These are phyloP conservation scores for Magallana gigas DNA, from an alignment of 1,140 invertebrate species.

Conservation along the genomic window DNA sequence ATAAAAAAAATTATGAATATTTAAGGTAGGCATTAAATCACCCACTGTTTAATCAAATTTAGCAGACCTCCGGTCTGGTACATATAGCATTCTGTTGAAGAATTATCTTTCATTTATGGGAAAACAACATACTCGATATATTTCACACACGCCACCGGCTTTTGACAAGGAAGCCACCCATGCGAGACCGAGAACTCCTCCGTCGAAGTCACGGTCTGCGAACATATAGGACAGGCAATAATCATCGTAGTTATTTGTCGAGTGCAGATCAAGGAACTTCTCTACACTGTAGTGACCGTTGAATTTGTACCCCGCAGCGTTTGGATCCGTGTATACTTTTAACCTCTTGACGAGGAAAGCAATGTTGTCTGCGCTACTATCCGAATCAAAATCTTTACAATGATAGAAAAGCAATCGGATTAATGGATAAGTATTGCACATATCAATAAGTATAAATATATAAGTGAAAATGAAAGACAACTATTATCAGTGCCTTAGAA, in stretches of 20 bases:
- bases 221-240: slow-evolving; percentile 99
- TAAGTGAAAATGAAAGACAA: background rate
- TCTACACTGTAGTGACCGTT: slow-evolving; percentile 96
- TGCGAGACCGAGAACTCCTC: slow-evolving; percentile 96
- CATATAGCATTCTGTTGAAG: no score
- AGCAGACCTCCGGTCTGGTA: no score
- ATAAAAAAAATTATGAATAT: no score
- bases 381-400: slow-evolving; percentile 92
- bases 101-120: no score
- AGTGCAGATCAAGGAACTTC: slow-evolving; percentile 98
- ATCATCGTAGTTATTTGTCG: slow-evolving; percentile 95
- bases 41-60: no score
- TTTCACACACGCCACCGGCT: slow-evolving; percentile 98
- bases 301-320: slow-evolving; percentile 92
- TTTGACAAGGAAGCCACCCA: slow-evolving; percentile 93
- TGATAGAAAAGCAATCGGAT: background rate
- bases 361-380: slow-evolving; percentile 94
- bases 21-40: no score
- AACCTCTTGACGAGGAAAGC: slow-evolving; percentile 98
- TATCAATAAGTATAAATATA: background rate
- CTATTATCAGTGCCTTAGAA: background rate
- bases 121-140: slow-evolving; percentile 30
- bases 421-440: background rate
- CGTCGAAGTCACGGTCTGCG: slow-evolving; percentile 97
- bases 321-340: slow-evolving; percentile 93